These are phyloP conservation scores for Andrena bucephala DNA, from an alignment of 2,888 invertebrate genomes.

Conservation along the genomic window DNA sequence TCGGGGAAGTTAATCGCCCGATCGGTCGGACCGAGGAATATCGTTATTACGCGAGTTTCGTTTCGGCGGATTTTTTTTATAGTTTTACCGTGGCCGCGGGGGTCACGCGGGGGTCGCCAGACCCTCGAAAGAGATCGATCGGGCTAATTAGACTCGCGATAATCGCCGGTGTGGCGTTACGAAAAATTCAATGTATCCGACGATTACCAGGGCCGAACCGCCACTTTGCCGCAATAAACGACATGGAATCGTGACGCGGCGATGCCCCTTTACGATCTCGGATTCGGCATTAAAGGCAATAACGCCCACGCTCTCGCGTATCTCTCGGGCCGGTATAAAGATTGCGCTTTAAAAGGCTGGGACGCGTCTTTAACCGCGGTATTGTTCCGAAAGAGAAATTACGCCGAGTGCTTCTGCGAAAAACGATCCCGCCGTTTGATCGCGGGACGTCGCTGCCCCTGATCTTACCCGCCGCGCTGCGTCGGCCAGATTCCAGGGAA, in stretches of 20 bases:
- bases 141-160: conserved; percentile 59
- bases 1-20: conserved; percentile 21
- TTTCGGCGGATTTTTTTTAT: conserved; percentile 33
- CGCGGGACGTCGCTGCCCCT: conserved; percentile 15
- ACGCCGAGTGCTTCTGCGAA: conserved; percentile 35
- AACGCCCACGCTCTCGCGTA: conserved; percentile 42
- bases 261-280: conserved; percentile 49
- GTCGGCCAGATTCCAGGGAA: neutral
- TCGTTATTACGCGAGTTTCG: conserved; percentile 34
- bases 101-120: conserved; percentile 1
- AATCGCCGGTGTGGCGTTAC: conserved; percentile 53
- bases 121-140: conserved; percentile 28
- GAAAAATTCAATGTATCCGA: conserved; percentile 56
- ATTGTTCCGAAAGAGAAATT: conserved; percentile 41
- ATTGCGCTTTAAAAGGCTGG: conserved; percentile 34
- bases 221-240: conserved; percentile 64
- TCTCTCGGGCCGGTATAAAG: conserved; percentile 27
- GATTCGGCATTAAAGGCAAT: conserved; percentile 63
- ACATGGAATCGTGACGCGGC: conserved; percentile 60
- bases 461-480: conserved; percentile 10
- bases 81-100: conserved; percentile 10
- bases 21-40: neutral
- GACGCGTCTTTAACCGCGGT: conserved; percentile 21
- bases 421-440: conserved; percentile 10
- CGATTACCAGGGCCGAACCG: conserved; percentile 35